These are phyloP conservation scores for Sigmodon hispidus DNA, from an alignment of 2,113 vertebrate genomes.

Conservation along the genomic window DNA sequence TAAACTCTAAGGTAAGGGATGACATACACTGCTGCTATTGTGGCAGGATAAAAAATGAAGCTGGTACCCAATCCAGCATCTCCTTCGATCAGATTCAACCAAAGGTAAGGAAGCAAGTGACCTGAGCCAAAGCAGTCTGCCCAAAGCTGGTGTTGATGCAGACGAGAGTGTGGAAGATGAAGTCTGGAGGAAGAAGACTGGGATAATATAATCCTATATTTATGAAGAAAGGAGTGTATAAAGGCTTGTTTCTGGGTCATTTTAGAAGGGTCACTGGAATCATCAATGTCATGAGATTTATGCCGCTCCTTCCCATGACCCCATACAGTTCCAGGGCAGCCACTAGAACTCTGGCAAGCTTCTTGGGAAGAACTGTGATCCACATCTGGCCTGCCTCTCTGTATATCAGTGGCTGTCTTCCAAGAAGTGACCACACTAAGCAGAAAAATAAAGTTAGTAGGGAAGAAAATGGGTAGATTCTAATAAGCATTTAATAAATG, in stretches of 20 bases:
- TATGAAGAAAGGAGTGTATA: background rate
- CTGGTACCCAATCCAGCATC: background rate
- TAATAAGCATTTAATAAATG: slow-evolving; percentile 22
- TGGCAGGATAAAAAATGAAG: background rate
- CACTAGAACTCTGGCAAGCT: background rate
- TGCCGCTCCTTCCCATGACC: background rate
- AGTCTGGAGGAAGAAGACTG: background rate
- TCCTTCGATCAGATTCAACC: background rate
- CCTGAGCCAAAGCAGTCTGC: background rate
- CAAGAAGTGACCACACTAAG: background rate
- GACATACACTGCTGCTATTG: background rate
- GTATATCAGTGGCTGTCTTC: rapidly evolving
- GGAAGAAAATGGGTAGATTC: background rate
- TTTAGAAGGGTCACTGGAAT: background rate
- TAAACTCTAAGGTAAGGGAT: background rate
- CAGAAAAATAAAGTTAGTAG: background rate
- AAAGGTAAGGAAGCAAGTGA: background rate
- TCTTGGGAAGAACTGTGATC: background rate
- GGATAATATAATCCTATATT: rapidly evolving
- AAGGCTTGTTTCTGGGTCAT: background rate
- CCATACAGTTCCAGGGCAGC: background rate
- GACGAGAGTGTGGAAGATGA: background rate
- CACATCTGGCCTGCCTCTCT: background rate
- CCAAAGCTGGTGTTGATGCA: too few species aligned
- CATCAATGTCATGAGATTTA: background rate